Evolutionary conservation across 2,113 vertebrate species (phyloP).

Genomic region (Coreoperca whiteheadi): DNA sequence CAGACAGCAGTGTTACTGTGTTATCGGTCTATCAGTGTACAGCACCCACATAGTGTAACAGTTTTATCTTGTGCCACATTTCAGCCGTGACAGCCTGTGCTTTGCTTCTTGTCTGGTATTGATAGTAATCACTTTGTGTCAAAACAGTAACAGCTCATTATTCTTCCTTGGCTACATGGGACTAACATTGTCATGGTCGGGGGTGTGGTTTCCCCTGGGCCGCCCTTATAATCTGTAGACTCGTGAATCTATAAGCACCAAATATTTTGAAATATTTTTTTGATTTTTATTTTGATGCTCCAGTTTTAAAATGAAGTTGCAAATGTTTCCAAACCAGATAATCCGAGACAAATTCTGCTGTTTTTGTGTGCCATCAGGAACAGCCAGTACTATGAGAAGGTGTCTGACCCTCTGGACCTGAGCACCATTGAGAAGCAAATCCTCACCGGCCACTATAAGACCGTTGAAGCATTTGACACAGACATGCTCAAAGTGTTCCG

Average conservation of each 20-base stretch:
- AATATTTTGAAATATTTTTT: not conserved
- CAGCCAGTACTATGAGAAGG: slow-evolving; percentile 98
- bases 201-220: not conserved
- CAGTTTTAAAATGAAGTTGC: not conserved
- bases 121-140: slow-evolving; percentile 50
- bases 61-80: slow-evolving; percentile 54
- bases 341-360: slow-evolving; percentile 6
- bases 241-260: not conserved
- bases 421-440: slow-evolving; percentile 97
- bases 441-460: slow-evolving; percentile 96
- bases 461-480: slow-evolving; percentile 95
- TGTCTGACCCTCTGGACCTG: slow-evolving; percentile 95
- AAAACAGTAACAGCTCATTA: slow-evolving; percentile 57
- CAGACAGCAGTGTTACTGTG: slow-evolving; percentile 27
- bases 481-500: slow-evolving; percentile 99
- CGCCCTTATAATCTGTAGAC: not conserved
- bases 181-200: not conserved
- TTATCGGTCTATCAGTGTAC: slow-evolving; percentile 59
- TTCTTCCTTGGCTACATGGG: not conserved
- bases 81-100: slow-evolving; percentile 57
- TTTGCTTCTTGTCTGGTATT: slow-evolving; percentile 54
- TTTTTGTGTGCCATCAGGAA: slow-evolving; percentile 84
- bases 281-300: slow-evolving; percentile 1
- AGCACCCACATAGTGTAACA: slow-evolving; percentile 63
- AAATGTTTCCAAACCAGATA: not conserved